Evolutionary conservation across 2,888 invertebrate genomes (phyloP).

Genomic region (Agrochola litura): DNA sequence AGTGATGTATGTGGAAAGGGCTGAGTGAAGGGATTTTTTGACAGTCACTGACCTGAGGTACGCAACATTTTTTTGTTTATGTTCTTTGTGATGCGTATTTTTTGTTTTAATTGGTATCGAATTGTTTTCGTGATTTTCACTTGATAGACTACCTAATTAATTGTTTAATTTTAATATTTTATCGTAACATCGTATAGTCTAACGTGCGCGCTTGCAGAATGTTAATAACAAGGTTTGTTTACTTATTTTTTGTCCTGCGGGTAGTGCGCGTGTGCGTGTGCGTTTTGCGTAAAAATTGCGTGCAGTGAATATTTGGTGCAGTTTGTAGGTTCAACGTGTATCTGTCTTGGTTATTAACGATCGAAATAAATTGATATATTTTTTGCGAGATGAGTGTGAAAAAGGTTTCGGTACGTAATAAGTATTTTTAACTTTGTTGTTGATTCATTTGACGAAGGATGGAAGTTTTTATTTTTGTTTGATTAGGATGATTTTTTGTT

Average conservation of each 20-base stretch:
- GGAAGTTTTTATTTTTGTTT: not conserved
- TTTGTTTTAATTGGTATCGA: not conserved
- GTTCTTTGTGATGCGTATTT: not conserved
- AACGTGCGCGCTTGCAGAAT: not conserved
- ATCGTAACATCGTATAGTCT: not conserved
- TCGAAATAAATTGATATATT: constrained; percentile 1
- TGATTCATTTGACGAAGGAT: not conserved
- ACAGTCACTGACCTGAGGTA: constrained; percentile 54
- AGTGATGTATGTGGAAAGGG: constrained; percentile 62
- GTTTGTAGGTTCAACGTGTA: constrained; percentile 20
- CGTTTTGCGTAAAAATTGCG: constrained; percentile 24
- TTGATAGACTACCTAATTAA: not conserved
- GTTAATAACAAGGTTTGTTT: constrained; percentile 27
- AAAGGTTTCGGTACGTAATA: not conserved
- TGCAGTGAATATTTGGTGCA: constrained; percentile 39
- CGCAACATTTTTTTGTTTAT: not conserved
- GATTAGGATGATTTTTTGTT: not conserved
- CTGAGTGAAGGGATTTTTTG: constrained; percentile 63
- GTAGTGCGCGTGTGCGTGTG: not conserved
- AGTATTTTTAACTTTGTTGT: not conserved
- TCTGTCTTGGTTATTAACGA: constrained; percentile 4
- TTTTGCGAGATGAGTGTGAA: constrained; percentile 11
- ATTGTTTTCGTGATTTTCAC: not conserved
- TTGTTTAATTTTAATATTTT: not conserved
- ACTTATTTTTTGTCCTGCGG: constrained; percentile 12